Evolutionary conservation across 92 coral and sea anemone species (phyloP).

Genomic region (Phenganax subtilis): DNA sequence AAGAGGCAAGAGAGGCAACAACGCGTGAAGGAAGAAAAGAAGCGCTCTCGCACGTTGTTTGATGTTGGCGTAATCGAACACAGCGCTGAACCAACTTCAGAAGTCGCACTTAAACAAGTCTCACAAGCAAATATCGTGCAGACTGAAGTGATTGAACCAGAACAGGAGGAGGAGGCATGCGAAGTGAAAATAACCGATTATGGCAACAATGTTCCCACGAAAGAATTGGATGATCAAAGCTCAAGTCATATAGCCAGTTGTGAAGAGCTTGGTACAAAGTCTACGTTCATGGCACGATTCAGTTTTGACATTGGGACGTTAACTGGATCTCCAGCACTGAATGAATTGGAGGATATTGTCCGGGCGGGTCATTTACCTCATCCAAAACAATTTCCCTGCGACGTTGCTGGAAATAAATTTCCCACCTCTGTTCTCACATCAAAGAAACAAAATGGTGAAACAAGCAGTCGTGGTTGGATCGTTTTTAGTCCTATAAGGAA

Average conservation of each 20-base stretch:
- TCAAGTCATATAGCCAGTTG: not conserved
- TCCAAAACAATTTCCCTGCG: not conserved
- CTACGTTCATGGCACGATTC: not conserved
- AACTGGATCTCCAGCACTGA: constrained; percentile 9
- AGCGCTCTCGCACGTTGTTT: not conserved
- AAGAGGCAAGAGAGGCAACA: not conserved
- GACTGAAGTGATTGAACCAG: constrained; percentile 4
- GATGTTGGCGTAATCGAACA: not conserved
- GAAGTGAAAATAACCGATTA: constrained; percentile 21
- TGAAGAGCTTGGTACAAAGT: constrained; percentile 3
- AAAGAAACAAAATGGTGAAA: constrained; percentile 13
- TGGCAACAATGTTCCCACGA: not conserved
- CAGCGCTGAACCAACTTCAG: not conserved
- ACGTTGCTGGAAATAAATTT: not conserved
- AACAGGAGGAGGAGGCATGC: not conserved
- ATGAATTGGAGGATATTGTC: constrained; percentile 10
- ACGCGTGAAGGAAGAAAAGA: not conserved
- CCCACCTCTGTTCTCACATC: not conserved
- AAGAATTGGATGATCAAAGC: not conserved
- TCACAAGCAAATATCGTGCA: not conserved
- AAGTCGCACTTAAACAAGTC: not conserved
- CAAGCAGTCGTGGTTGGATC: constrained; percentile 7
- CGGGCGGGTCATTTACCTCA: not conserved
- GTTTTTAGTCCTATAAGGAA: not conserved
- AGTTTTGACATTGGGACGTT: not conserved